Evolutionary conservation across 2,888 invertebrate species (phyloP), one percentile per base, ranked within the genome.

Genomic region (Stictocephala bisonia): DNA sequence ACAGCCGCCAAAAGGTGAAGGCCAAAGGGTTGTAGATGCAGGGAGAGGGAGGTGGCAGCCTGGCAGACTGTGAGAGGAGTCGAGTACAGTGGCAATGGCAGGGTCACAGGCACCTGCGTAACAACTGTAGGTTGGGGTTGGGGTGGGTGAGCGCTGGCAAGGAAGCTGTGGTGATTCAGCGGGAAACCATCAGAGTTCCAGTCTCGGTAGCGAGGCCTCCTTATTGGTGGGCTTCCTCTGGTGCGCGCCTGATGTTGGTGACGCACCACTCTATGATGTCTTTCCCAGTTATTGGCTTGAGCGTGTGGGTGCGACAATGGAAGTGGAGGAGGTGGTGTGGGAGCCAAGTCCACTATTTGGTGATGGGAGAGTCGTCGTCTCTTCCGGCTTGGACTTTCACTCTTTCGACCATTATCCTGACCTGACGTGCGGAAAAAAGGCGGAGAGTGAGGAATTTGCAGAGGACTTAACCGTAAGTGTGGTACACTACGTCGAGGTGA

Each of bases 311-410:
- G 35, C n/a, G 51, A 40, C 29, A 24, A 44, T 13, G 31, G 64
- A 27, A 67, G 83, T 35, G 83, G 78, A 3, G 78, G 77, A n/a
- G 80, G 79, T 11, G 78, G 72, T 78, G 58, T 82, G 80, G 53
- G 83, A 79, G 72, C 82, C 81, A 71, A 82, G 81, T 79, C 83
- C 82, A 75, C 81, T 81, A 74, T 82, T 78, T 75, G 82, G 78
- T 75, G 82, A 76, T 78, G 84, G 1, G 93, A 93, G 82, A 93
- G 89, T 79, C 95, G 89, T 51, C 95, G 88, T 51, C 95, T 89
- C 83, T 95, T 96, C 75, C 95, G 86, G 79, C 91, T 92, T 72
- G 95, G 95, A 81, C 94, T 94, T 84, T 95, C 95, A 76, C 93
- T 93, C 87, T 93, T 93, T 79, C 87, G 85, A 74, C 86, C 85